Evolutionary conservation across 2,888 invertebrate genomes (phyloP), one percentile per base, ranked within the genome.

Genomic region (Andrena bucephala): DNA sequence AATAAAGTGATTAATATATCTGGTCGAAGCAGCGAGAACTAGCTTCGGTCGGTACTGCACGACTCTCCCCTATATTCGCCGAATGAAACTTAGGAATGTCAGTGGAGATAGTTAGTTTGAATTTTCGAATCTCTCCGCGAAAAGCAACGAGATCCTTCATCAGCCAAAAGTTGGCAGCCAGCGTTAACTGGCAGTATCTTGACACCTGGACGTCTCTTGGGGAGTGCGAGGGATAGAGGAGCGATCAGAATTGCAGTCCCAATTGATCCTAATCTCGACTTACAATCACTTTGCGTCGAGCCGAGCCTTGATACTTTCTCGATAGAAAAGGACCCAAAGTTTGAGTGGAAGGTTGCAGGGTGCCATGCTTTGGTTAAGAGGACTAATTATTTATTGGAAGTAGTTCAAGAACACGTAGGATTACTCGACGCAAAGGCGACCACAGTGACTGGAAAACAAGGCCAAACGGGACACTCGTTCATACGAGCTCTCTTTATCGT

Each of bases 91-190:
- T 27, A 27, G 13, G 8, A 10, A 6, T 24, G 24, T 5, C 27
- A 6, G 29, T 42, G 42, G 42, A 5, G 42, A 16, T 16, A 42
- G 42, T 16, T 16, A 16, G 16, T 29, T 20, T 63, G 20, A 63
- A 57, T 1, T 6, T 36, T 36, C 16, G 2, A 2, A 31, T 60
- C 31, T 42, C 42, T 42, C 29, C 31, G 24, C 69, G 48, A 60
- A 13, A 31, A 71, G 57, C n/a, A 57, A 27, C 27, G 67, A 68
- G 72, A 42, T 68, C 63, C 78, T 78, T 57, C 29, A 7, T 62
- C 24, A 27, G 65, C 24, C 67, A 6, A 10, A 57, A 33, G 16
- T 29, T 48, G 29, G 8, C 54, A 63, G 8, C 52, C 3, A 42
- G 24, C 27, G 20, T 36, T 48, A 62, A 62, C 66, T 29, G 16